Evolutionary conservation across 2,888 invertebrate genomes (phyloP), one percentile per base, ranked within the genome.

Genomic region (Onchidella celtica): DNA sequence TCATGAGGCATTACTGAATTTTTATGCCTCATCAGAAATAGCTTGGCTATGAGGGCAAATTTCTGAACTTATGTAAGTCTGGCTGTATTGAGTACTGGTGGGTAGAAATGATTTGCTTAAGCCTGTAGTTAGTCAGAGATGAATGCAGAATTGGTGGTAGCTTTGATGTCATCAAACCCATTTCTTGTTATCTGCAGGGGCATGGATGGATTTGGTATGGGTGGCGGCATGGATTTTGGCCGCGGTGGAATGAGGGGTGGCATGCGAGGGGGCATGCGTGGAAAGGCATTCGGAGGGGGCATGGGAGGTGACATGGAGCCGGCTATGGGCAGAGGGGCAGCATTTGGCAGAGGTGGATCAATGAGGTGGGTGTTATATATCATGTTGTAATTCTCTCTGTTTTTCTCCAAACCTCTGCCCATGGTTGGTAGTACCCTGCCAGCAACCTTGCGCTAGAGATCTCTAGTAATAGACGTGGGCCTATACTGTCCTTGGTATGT

Each of bases 261-360:
- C 29, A 91, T 84, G 74, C 85, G 90, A 34, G 88, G 90, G 36
- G 87, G 89, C 75, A 90, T 91, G 89, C 87, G 90, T 86, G 88
- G 91, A 78, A 82, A 81, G 61, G 57, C 76, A 14, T 77, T 76
- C 70, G 81, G 81, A 32, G 80, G 83, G 17, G 83, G 83, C 65
- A 73, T 80, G 83, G 83, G 80, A 24, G 78, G 74, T 77, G 80
- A 83, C 77, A 75, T 83, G 80, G 85, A 84, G 63, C 77, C 73
- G 78, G 65, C 69, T 27, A 57, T 84, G 82, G 69, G 38, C 57
- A 66, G 82, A 68, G 74, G 78, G 74, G 40, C 77, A 55, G 81
- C 75, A 61, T 83, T 81, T 65, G 85, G 85, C n/a, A 74, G 81
- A 75, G 75, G 81, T 59, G 75, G 81, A 81, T 38, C 75, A 32